Evolutionary conservation across 2,797 vertebrate species (phyloP).

Genomic region (Anolis apletophallus): DNA sequence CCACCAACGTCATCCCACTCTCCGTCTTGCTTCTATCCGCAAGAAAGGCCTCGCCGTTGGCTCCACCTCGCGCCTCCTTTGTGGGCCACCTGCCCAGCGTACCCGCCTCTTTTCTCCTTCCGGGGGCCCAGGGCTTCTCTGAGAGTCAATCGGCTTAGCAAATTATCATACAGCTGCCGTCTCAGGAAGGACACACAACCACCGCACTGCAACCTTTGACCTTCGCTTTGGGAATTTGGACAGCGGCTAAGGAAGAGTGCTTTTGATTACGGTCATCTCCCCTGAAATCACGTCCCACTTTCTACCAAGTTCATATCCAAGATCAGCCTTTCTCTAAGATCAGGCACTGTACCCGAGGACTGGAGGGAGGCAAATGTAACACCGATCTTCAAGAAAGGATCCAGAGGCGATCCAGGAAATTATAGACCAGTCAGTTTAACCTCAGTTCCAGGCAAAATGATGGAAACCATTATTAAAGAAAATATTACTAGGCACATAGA

Average conservation of each 20-base stretch:
- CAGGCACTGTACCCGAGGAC: no score
- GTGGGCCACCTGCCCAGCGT: not conserved
- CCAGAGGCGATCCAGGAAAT: no score
- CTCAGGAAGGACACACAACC: slow-evolving; percentile 21
- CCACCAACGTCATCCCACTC: slow-evolving; percentile 32
- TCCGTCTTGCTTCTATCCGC: slow-evolving; percentile 35
- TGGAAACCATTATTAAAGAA: no score
- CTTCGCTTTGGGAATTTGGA: not conserved
- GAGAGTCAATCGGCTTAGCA: slow-evolving; percentile 62
- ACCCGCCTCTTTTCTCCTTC: not conserved
- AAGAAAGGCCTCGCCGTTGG: slow-evolving; percentile 11
- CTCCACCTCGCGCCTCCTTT: slow-evolving; percentile 32
- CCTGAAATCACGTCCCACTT: no score
- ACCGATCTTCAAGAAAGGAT: no score
- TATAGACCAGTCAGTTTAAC: no score
- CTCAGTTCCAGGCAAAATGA: no score
- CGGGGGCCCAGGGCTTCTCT: slow-evolving; percentile 18
- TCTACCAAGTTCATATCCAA: no score
- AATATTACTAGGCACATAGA: no score
- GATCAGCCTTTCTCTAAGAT: no score
- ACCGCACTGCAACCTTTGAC: slow-evolving; percentile 26
- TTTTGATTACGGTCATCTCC: not conserved
- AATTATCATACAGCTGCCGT: slow-evolving; percentile 89
- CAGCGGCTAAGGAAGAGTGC: not conserved
- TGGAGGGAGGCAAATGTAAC: no score